These are phyloP conservation scores for Menidia beryllina DNA, from an alignment of 2,113 vertebrate species.

Conservation along the genomic window DNA sequence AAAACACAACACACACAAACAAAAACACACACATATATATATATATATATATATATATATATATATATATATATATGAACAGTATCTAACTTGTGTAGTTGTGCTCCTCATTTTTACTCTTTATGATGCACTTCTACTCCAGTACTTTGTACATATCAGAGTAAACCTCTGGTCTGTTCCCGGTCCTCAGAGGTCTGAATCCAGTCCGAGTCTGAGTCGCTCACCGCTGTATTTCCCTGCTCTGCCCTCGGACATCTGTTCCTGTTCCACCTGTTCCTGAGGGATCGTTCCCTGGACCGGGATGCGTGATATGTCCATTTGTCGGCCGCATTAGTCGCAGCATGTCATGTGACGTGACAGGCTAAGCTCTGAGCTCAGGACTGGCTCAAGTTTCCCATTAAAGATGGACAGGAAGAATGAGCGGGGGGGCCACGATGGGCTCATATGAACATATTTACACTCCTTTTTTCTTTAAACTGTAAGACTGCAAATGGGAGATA, in stretches of 20 bases:
- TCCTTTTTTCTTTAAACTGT: slow-evolving; percentile 1
- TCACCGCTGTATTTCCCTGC: slow-evolving; percentile 71
- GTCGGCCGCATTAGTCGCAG: slow-evolving; percentile 81
- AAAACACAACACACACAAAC: slow-evolving; percentile 33
- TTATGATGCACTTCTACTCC: too few species aligned
- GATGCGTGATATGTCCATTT: slow-evolving; percentile 80
- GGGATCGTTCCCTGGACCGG: slow-evolving; percentile 65
- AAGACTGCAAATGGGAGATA: slow-evolving; percentile 10
- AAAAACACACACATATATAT: too few species aligned
- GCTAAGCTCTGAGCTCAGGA: slow-evolving; percentile 79
- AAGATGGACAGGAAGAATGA: slow-evolving; percentile 64
- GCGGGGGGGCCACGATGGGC: background rate
- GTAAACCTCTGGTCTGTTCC: slow-evolving; percentile 42
- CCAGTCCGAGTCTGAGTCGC: slow-evolving; percentile 72
- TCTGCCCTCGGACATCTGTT: slow-evolving; percentile 78
- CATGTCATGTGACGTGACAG: slow-evolving; percentile 83
- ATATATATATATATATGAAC: too few species aligned
- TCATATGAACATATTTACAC: slow-evolving; percentile 6
- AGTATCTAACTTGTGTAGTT: slow-evolving; percentile 31
- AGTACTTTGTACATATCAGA: too few species aligned
- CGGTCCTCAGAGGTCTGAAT: slow-evolving; percentile 63
- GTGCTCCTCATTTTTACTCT: too few species aligned
- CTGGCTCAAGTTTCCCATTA: slow-evolving; percentile 83
- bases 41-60: too few species aligned
- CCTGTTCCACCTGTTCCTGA: slow-evolving; percentile 77